Evolutionary conservation across 1,140 invertebrate genomes (phyloP).

Genomic region (Drosophila tristis): DNA sequence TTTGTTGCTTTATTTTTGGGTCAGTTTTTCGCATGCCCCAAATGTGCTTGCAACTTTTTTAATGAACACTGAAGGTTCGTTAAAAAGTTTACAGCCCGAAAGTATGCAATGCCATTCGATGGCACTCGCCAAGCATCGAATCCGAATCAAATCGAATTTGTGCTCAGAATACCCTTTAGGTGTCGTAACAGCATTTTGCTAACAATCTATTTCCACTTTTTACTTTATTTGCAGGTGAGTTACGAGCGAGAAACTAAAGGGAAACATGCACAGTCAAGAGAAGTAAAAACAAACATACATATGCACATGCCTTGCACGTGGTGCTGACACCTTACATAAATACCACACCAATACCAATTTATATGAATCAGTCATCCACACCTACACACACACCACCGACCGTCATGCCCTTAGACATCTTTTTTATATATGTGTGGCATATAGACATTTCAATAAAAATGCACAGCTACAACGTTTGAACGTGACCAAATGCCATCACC

Average conservation of each 20-base stretch:
- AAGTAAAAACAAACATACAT: too few species aligned
- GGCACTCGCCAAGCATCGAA: conserved; percentile 1
- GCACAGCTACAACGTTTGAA: conserved; percentile 33
- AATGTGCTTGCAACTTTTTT: conserved; percentile 61
- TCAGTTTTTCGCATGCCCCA: conserved; percentile 21
- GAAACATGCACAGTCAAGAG: conserved; percentile 26
- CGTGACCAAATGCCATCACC: conserved; percentile 65
- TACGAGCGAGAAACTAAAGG: conserved; percentile 21
- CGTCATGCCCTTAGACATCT: too few species aligned
- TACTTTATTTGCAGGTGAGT: conserved; percentile 67
- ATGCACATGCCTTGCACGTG: conserved; percentile 47
- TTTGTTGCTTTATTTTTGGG: conserved; percentile 19
- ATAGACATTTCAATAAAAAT: conserved; percentile 70
- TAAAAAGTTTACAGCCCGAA: conserved; percentile 28
- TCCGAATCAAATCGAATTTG: conserved; percentile 27
- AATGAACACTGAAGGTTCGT: conserved; percentile 53
- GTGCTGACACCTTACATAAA: conserved; percentile 39
- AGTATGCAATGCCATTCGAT: conserved; percentile 35
- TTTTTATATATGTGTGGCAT: not conserved
- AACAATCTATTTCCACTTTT: conserved; percentile 37
- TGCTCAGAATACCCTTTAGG: conserved; percentile 23
- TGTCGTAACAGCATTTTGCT: conserved; percentile 42
- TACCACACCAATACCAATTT: not conserved
- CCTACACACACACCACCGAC: too few species aligned
- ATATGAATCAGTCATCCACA: conserved; percentile 16